Base-by-base conservation (phyloP, 2,888 invertebrate genomes). In the Dryocosmus kuriphilus region DNA sequence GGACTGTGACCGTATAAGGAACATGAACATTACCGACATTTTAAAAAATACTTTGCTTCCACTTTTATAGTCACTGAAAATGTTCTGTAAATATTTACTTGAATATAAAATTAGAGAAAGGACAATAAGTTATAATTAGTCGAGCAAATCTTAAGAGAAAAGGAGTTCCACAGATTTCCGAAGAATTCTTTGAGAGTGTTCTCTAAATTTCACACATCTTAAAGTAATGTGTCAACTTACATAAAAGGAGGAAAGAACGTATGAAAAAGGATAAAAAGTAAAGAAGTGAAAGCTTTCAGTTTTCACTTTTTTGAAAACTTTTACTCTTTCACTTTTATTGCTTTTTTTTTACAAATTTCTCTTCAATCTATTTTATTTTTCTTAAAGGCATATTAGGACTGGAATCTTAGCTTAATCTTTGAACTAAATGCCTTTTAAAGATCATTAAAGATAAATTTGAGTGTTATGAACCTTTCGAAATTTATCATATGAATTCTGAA, bases 321-420 rank as follows among this genome's bases (percentile, higher is more conserved):
- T 67, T 24, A 22, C 46, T 27, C 67, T 67, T 67, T 67, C 46
- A 67, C 38, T 41, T 41, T 65, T 14, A 65, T 55, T 24, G 27
- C 24, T 41, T 62, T n/a, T n/a, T 62, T 32, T 61, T 62, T n/a
- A 32, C 62, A 62, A 19, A 9, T 57, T 24, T 57, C 62, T n/a
- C 35, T 8, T 35, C 22, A 19, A 30, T 32, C 19, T 32, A 19
- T 27, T 60, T 60, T n/a, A 27, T 9, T 60, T 60, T 60, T 24
- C 38, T 38, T 38, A 38, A 7, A 1, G 38, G 38, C 11, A 38
- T 55, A 55, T 55, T 55, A 22, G 51, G 51, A 41, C 16, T 16
- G 16, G 41, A 3, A 41, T 41, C 3, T 16, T 16, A 41, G 41
- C 41, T 16, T 38, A 1, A 38, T 38, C 14, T 38, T 38, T 38